These are phyloP conservation scores for Halcyon chelicuti DNA, from an alignment of 2,797 vertebrate species.

Conservation along the genomic window DNA sequence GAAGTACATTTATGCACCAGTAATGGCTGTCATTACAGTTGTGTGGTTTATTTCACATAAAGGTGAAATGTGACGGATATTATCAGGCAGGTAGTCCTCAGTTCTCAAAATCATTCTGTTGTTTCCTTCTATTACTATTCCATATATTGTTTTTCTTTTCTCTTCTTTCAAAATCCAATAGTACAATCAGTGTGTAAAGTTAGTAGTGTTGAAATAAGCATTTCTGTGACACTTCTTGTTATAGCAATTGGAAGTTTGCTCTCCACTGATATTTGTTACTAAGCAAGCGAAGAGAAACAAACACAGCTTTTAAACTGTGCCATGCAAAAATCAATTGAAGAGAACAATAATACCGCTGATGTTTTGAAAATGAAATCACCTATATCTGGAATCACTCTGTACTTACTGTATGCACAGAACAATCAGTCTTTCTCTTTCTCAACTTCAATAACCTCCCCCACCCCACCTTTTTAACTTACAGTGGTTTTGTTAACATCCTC, in stretches of 20 bases:
- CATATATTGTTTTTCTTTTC: background rate
- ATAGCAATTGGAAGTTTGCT: background rate
- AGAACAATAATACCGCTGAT: background rate
- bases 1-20: background rate
- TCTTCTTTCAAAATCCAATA: slow-evolving; percentile 50
- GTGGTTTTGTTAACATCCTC: background rate
- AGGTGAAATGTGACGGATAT: slow-evolving; percentile 36
- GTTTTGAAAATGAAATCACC: slow-evolving; percentile 13
- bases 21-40: slow-evolving; percentile 31
- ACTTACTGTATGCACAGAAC: background rate
- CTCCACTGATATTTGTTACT: background rate
- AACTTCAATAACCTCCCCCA: background rate
- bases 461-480: background rate
- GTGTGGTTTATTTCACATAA: slow-evolving; percentile 59
- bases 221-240: background rate
- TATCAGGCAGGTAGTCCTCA: slow-evolving; percentile 10
- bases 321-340: background rate
- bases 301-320: background rate
- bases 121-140: background rate
- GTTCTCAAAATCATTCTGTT: background rate
- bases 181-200: background rate
- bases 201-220: background rate
- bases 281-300: background rate
- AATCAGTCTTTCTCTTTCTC: background rate
- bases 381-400: background rate